Evolutionary conservation across 2,797 vertebrate species (phyloP), one percentile per base, ranked within the genome.

Genomic region (Brachymystax lenok): DNA sequence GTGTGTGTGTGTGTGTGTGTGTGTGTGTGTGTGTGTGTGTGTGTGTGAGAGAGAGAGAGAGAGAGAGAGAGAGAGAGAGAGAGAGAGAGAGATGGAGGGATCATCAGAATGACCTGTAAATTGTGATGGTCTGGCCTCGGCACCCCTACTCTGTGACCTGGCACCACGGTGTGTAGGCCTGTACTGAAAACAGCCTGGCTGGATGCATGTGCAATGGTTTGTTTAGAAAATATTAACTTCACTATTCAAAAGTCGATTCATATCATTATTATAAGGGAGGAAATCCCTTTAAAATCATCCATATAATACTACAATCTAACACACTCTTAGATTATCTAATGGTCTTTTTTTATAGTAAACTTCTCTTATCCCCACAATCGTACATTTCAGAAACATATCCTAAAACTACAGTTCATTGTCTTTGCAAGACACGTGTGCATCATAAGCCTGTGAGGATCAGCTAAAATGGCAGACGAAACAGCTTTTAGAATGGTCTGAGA

Each of bases 51-150:
- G 54, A 66, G 90, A 95, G 93, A 94, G 94, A 93, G 93, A 79
- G 77, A 64, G 70, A 86, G 84, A 87, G 90, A 91, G 90, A 93
- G 92, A 63, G 8, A 61, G 21, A 52, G 19, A 59, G 70, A 81
- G 66, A 67, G 68, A 69, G 33, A 71, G 66, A 16, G 35, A 51
- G 59, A 61, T 40, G 72, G 63, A 61, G 91, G 95, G 93, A 94
- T 94, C 92, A 93, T 94, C 91, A 94, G 95, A 95, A 95, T 95
- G 93, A 94, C 95, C 94, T 90, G 92, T 93, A 92, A 92, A 84
- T 1, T 90, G 94, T 87, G 75, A 86, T 85, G 78, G 71, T 75
- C 76, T 3, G 51, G 51, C 77, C 72, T 13, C 33, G 1, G 33
- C 33, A 1, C 76, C 68, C 73, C 68, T 30, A 61, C 33, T 33